Evolutionary conservation across 35 echinoderm and acorn worm genomes (phyloP).

Genomic region (Ophioderma brevispina): DNA sequence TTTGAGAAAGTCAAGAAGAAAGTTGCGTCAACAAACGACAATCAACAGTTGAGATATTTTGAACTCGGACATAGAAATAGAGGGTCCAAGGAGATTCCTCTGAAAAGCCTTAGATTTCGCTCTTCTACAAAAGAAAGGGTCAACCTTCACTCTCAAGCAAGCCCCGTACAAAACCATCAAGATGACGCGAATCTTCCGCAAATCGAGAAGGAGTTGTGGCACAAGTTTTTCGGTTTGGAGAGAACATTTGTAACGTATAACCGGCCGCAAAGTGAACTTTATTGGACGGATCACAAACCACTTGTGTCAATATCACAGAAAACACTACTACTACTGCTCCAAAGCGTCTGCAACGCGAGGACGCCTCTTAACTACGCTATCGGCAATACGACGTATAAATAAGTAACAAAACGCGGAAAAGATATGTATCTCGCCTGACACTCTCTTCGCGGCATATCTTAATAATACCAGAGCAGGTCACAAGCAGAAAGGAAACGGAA

Average conservation of each 20-base stretch:
- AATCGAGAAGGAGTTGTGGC: constrained; percentile 59
- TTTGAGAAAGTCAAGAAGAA: constrained; percentile 8
- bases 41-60: constrained; percentile 18
- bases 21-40: background rate
- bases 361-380: background rate
- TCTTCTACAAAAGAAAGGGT: constrained; percentile 37
- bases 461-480: background rate
- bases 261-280: constrained; percentile 36
- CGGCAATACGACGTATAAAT: constrained; percentile 2
- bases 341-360: constrained; percentile 15
- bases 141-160: constrained; percentile 25
- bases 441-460: constrained; percentile 22
- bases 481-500: constrained; percentile 29
- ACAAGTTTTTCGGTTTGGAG: constrained; percentile 64
- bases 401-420: constrained; percentile 44
- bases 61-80: background rate
- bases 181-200: constrained; percentile 41
- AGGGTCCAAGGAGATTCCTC: constrained; percentile 39
- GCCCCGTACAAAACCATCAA: constrained; percentile 24
- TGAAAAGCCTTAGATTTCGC: constrained; percentile 36
- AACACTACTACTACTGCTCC: constrained; percentile 33
- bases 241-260: constrained; percentile 50
- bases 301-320: constrained; percentile 37
- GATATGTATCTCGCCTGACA: no score
- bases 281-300: constrained; percentile 55